A percentile compares a stretch with the other conserved stretches of the same genome.
These are phyloP conservation scores for Triplophysa siluroides DNA, from an alignment of 2,113 vertebrate species.

Conservation along the genomic window DNA sequence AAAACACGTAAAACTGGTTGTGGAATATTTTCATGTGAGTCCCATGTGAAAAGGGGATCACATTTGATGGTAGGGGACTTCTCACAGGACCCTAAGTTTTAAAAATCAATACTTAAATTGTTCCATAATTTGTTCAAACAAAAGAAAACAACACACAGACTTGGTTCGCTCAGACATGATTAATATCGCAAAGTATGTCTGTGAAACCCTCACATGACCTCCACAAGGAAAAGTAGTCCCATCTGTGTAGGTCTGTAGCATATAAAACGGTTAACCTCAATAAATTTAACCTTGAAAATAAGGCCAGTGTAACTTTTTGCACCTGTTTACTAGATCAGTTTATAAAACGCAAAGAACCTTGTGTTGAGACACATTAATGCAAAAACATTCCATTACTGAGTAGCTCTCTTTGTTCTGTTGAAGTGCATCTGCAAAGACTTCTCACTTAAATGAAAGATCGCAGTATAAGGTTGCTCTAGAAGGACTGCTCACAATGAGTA, in stretches of 20 bases:
- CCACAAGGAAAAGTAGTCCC: no score
- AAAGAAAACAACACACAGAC: accelerated
- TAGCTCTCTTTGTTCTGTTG: neutral
- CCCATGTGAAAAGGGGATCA: no score
- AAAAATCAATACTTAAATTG: no score
- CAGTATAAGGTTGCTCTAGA: neutral
- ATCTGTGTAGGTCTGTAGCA: neutral
- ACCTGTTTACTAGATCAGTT: neutral
- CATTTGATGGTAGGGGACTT: no score
- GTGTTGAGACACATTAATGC: neutral
- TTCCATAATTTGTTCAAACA: no score
- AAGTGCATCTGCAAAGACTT: neutral
- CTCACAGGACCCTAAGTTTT: no score
- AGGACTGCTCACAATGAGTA: conserved; percentile 3
- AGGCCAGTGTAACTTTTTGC: neutral
- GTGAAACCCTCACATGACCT: no score
- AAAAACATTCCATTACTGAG: neutral
- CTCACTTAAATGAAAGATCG: neutral
- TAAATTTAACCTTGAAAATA: conserved; percentile 2
- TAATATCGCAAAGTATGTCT: no score
- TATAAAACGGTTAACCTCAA: neutral
- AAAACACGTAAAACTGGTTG: no score
- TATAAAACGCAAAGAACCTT: neutral
- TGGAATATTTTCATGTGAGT: no score
- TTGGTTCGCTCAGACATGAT: no score